Base-by-base conservation (phyloP, 2,888 invertebrate genomes). In the Microlaimidae sp. region DNA sequence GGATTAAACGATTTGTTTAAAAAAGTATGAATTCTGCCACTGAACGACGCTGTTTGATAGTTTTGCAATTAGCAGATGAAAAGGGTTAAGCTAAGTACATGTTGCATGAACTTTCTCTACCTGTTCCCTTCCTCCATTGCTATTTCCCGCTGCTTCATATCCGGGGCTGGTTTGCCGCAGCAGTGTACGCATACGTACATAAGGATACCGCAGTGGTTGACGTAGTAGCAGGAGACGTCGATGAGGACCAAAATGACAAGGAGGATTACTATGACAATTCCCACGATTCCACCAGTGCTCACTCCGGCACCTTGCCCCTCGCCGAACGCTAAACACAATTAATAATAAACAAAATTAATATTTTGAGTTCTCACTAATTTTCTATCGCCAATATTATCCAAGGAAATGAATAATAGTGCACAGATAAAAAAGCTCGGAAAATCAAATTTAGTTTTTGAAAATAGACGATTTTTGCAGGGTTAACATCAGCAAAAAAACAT, bases 211-310 rank as follows among this genome's bases (percentile, higher is more conserved):
- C 78, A 77, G 62, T 77, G 75, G 62, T 78, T 78, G 58, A 77
- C 73, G 75, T 80, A 77, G 70, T 82, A 82, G 69, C 89, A 86
- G 40, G 84, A 78, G 7, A 88, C 76, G 70, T 93, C 92, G 63
- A 90, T 80, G 61, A 79, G 68, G 62, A 79, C 67, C 57, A 79
- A 70, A 59, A 90, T 76, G 63, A 90, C 74, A 57, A 89, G 76
- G 58, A 88, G 78, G 60, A 85, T 74, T 42, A 81, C 82, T 56
- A 89, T 76, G 29, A 88, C 84, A 63, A 89, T 80, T 58, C 84
- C 85, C 62, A 89, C 82, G 64, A 90, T 84, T 54, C 83, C 79
- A 17, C 67, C 70, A 2, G 67, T 28, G 51, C 41, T 49, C 49
- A 28, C 23, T 27, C 49, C 46, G 42, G 51, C 10, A 32, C 10